Evolutionary conservation across 2,888 invertebrate genomes (phyloP), one percentile per base, ranked within the genome.

Genomic region (Siphonodentalium dalli): DNA sequence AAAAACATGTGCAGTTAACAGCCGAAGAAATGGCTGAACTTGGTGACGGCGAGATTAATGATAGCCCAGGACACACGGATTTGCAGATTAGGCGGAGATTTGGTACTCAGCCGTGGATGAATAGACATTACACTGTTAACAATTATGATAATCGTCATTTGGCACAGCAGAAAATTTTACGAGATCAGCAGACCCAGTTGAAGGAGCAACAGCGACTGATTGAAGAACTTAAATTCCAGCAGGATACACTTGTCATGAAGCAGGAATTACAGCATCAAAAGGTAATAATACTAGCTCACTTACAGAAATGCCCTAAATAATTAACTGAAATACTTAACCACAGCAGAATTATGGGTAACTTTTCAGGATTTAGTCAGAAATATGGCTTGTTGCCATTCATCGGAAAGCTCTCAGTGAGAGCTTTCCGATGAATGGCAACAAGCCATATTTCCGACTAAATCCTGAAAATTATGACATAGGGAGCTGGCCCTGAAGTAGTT

Each of bases 131-230:
- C 39, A 61, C 66, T 21, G 65, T 69, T 7, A 74, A 74, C 53
- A 67, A 63, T 31, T 72, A 73, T 53, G 75, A 77, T 50, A 68
- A 78, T 53, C 63, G 79, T 37, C 75, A 77, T 53, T 61, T 67
- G 6, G 71, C 77, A 1, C 79, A 81, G 61, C 77, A 78, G 68
- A 75, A 74, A 47, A 68, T 77, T 31, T 55, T 79, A 8, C 62
- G 68, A 26, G 70, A 72, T 8, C 80, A 80, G 54, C 77, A 77
- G 56, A 63, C 68, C 35, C 74, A 78, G 51, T 64, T 79, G 9
- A 60, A 64, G 43, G 77, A 77, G 50, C 78, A 78, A 47, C 63
- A 71, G 42, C 45, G 66, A 42, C 40, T 78, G 54, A 77, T 78
- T 24, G 69, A 76, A 42, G 76, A 77, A 20, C 60, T 78, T 15